Evolutionary conservation across 2,113 vertebrate species (phyloP).

Genomic region (Lophochroa leadbeateri): DNA sequence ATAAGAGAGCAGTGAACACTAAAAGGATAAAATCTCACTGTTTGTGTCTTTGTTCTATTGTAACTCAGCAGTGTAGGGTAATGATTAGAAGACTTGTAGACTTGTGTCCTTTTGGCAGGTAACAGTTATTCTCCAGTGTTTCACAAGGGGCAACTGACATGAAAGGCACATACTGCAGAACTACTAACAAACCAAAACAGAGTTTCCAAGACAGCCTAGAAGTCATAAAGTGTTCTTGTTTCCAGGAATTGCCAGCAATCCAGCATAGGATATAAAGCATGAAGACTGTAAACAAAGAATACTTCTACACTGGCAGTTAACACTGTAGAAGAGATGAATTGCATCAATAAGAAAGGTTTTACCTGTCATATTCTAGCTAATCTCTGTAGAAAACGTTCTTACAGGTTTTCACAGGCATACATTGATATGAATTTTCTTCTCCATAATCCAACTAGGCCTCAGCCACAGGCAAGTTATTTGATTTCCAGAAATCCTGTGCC

Average conservation of each 20-base stretch:
- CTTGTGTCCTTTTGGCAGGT: background rate
- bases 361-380: background rate
- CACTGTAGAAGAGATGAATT: background rate
- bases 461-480: background rate
- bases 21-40: background rate
- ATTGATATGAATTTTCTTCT: background rate
- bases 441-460: background rate
- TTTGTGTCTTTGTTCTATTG: background rate
- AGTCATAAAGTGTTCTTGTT: background rate
- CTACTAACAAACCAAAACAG: background rate
- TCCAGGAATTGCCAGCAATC: background rate
- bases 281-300: background rate
- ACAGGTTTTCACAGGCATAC: background rate
- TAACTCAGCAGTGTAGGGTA: background rate
- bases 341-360: background rate
- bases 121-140: background rate
- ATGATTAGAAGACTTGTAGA: background rate
- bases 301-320: background rate
- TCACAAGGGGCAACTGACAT: background rate
- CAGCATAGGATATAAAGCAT: rapidly evolving
- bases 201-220: background rate
- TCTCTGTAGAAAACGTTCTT: background rate
- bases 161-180: background rate
- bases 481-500: background rate
- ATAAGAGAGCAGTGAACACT: background rate